A percentile compares a stretch with the other conserved stretches of the same genome.
phyloP scores from a whole-genome alignment of 2,888 invertebrate genomes.

The Chironomus tentans region DNA sequence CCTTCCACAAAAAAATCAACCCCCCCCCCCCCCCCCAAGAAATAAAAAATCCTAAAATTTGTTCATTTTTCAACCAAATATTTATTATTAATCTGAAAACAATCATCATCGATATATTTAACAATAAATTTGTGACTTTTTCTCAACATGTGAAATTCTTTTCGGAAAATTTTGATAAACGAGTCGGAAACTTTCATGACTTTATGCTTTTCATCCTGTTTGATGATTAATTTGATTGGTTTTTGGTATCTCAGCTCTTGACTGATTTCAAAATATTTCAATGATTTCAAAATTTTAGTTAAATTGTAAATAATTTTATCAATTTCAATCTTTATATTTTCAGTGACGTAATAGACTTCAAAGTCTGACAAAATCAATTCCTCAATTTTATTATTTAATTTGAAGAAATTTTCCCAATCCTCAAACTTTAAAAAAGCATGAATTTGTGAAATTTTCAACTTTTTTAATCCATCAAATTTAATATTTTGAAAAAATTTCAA shows the following conservation, averaged over 20 bases:
- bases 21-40: too few species aligned
- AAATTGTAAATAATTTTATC: constrained; percentile 15
- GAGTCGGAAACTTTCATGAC: constrained; percentile 14
- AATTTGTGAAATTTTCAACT: constrained; percentile 3
- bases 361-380: background rate
- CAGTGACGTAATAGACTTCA: constrained; percentile 17
- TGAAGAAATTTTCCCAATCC: constrained; percentile 23
- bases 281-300: background rate
- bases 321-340: constrained; percentile 8
- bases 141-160: constrained; percentile 13
- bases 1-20: too few species aligned
- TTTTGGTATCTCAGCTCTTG: constrained; percentile 20
- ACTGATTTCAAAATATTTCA: constrained; percentile 8
- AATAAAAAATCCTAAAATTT: too few species aligned
- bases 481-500: constrained; percentile 17
- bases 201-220: background rate
- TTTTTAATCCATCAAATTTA: background rate
- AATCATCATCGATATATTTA: constrained; percentile 6
- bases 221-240: constrained; percentile 6
- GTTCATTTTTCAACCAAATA: background rate
- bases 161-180: constrained; percentile 17
- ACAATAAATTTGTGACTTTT: background rate
- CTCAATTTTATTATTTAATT: background rate
- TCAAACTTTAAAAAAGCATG: constrained; percentile 17
- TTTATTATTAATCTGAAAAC: constrained; percentile 14